Conservation (phyloP, 37 sponge, comb jelly and placozoan genomes). For the Ianthella basta region DNA sequence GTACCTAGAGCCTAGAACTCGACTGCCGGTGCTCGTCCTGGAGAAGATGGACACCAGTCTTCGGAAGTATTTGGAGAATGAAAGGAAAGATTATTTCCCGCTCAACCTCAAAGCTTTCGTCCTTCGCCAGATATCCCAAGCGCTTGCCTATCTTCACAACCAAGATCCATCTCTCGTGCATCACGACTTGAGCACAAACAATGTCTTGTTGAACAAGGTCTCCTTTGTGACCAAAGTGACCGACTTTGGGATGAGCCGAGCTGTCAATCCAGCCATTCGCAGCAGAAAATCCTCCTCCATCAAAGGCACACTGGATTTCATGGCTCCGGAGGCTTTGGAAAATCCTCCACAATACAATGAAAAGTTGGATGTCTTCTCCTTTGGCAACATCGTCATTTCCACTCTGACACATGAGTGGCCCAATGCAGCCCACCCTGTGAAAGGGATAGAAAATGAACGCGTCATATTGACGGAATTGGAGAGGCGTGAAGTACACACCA, state of each 20-base stretch:
- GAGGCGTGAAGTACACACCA: not conserved
- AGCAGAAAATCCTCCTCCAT: not conserved
- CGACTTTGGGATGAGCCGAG: slow-evolving; percentile 27
- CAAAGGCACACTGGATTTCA: slow-evolving; percentile 8
- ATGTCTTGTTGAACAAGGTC: not conserved
- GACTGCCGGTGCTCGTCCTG: not conserved
- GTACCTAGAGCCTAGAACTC: not conserved
- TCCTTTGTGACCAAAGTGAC: not conserved
- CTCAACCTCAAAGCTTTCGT: not conserved
- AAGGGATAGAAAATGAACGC: not conserved
- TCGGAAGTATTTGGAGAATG: not conserved
- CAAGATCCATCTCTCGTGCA: not conserved
- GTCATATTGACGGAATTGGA: not conserved
- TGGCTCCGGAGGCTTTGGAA: not conserved
- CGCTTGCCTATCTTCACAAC: not conserved
- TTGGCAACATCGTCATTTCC: not conserved
- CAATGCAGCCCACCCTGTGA: not conserved
- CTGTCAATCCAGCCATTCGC: not conserved
- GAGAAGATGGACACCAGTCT: slow-evolving; percentile 27
- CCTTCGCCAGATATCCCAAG: not conserved
- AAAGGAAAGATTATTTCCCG: not conserved
- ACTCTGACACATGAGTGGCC: slow-evolving; percentile 31
- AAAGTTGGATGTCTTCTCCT: slow-evolving; percentile 28
- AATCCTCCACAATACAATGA: not conserved
- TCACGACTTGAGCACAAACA: slow-evolving; percentile 15